phyloP scores from a whole-genome alignment of 2,113 vertebrate species.

The Perognathus longimembris region DNA sequence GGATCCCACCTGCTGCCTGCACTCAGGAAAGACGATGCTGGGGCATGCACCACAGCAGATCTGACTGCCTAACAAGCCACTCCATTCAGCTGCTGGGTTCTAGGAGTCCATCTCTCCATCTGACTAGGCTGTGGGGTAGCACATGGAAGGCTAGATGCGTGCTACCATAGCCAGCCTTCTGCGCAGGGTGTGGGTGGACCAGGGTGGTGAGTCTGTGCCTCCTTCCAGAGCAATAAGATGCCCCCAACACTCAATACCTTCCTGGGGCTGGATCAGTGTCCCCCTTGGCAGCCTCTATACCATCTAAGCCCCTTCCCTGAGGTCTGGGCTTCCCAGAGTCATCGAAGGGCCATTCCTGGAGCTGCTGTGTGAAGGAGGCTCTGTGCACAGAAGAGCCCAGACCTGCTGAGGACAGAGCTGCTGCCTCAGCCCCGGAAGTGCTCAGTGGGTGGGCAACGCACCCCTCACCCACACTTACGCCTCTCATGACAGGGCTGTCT shows the following conservation, averaged over 20 bases:
- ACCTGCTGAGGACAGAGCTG: background rate
- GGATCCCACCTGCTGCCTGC: no score
- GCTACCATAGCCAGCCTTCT: background rate
- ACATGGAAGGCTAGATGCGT: background rate
- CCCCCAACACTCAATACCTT: rapidly evolving
- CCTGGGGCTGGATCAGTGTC: rapidly evolving
- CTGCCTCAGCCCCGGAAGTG: no score
- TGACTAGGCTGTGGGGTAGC: background rate
- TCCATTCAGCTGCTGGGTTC: background rate
- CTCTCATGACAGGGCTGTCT: background rate
- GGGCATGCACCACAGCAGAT: rapidly evolving
- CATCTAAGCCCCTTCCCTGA: background rate
- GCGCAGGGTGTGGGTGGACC: background rate
- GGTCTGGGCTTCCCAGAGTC: no score
- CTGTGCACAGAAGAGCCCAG: background rate
- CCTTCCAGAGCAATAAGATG: background rate
- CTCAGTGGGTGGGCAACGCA: background rate
- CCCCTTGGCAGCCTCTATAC: background rate
- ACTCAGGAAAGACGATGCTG: background rate
- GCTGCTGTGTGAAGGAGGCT: no score
- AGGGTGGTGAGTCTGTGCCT: no score
- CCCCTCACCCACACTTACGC: rapidly evolving
- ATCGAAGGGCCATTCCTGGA: background rate
- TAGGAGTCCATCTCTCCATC: rapidly evolving
- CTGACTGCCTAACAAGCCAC: background rate